phyloP scores from a whole-genome alignment of 2,888 invertebrate species.

The Sinotaia quadrata region DNA sequence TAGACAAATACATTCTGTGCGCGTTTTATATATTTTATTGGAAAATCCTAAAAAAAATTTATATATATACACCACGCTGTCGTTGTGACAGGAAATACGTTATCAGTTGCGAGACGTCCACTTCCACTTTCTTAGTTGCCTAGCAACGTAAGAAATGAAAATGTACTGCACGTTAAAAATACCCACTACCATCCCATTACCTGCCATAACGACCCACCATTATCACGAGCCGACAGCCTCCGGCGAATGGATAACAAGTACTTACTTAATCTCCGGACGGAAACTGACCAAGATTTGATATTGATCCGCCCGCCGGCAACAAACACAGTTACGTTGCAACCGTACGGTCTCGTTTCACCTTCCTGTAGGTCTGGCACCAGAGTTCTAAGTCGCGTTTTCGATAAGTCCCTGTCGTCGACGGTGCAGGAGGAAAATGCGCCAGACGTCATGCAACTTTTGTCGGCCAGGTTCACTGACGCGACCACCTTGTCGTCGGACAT shows the following conservation, averaged over 20 bases:
- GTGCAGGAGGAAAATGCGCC: constrained; percentile 15
- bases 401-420: constrained; percentile 4
- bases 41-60: no score
- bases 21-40: no score
- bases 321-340: constrained; percentile 20
- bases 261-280: constrained; percentile 11
- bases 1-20: no score
- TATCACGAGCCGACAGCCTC: no score
- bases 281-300: constrained; percentile 15
- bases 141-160: no score
- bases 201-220: no score
- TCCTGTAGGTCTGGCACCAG: neutral
- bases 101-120: no score
- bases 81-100: no score
- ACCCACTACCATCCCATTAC: no score
- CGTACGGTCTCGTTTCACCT: neutral
- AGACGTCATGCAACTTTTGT: constrained; percentile 1
- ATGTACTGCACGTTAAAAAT: no score
- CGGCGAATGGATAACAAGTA: neutral
- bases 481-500: constrained; percentile 3
- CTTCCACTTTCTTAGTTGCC: no score
- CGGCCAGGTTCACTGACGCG: constrained; percentile 6
- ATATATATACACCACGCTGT: no score
- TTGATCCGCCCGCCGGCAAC: constrained; percentile 15
- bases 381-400: constrained; percentile 3